Base-by-base conservation (phyloP, 2,888 invertebrate genomes). In the Polymixis flavicincta region DNA sequence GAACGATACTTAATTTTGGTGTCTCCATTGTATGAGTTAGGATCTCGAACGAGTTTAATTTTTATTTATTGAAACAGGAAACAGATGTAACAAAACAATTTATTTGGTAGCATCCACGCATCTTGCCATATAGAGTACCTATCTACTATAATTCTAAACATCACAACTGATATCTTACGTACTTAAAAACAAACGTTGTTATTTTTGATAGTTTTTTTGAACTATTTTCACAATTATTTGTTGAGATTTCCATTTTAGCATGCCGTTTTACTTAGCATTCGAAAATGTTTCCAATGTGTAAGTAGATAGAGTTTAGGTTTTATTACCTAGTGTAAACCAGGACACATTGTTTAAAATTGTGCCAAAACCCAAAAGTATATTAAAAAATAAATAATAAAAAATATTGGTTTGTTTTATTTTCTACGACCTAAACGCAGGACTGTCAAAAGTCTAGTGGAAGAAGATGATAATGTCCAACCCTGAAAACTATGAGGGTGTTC, bases 351-450 rank as follows among this genome's bases (percentile, higher is more conserved):
- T 96, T 94, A 95, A 94, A 95, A 94, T 95, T 96, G 96, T 96
- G 96, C 96, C 96, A 96, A 96, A 96, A 95, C 96, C 95, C 95
- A 94, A 95, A 96, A 96, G 94, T 96, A 96, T 96, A 96, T 94
- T 95, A 95, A 96, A 96, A 95, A 95, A 92, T 93, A 94, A 94
- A 95, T 91, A 89, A 91, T 91, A 89, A 92, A 93, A 92, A 93
- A 91, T 91, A 92, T 83, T 86, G 59, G 63, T 88, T 89, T 88
- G 85, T 93, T 92, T 93, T 88, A 93, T 94, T 92, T 86, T 74
- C 6, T 74, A 71, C 81, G 64, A 37, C 65, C 59, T 55, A 1
- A 19, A n/a, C 50, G 32, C 42, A 61, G 25, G 22, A 25, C 22
- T 59, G 7, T 25, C 25, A 52, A 57, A 25, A 37, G 22, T 45